A percentile compares a stretch with the other conserved stretches of the same genome.
phyloP scores from a whole-genome alignment of 2,888 invertebrate species.

The Conistra vaccinii region DNA sequence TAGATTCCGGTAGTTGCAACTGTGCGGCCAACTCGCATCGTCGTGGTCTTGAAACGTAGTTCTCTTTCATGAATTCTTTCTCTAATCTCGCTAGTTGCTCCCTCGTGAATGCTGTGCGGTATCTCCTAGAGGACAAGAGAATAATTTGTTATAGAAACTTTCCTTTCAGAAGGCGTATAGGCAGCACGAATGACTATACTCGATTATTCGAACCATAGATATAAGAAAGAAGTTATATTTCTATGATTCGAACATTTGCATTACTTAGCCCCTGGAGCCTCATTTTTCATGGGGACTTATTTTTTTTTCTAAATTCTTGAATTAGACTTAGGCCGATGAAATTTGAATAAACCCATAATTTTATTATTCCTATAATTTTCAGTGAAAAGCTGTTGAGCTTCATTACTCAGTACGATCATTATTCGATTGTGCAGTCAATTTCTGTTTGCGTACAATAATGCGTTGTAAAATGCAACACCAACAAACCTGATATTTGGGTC shows the following conservation, averaged over 20 bases:
- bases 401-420: background rate
- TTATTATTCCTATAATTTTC: background rate
- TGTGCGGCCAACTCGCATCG: conserved; percentile 98
- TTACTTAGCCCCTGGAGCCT: too few relatives aligned
- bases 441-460: background rate
- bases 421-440: background rate
- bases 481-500: conserved; percentile 87
- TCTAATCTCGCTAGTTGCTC: conserved; percentile 98
- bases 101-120: conserved; percentile 98
- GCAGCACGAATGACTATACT: background rate
- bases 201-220: too few relatives aligned
- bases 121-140: conserved; percentile 91
- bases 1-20: conserved; percentile 98
- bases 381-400: background rate
- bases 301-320: background rate
- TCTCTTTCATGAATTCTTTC: conserved; percentile 99
- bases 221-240: too few relatives aligned
- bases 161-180: background rate
- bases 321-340: background rate
- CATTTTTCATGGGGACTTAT: too few relatives aligned
- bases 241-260: too few relatives aligned
- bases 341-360: background rate
- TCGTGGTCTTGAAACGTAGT: conserved; percentile 98
- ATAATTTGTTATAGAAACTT: background rate
- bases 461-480: background rate